These are phyloP conservation scores for Halcyon leucocephala DNA, from an alignment of 2,797 vertebrate genomes.

Conservation along the genomic window DNA sequence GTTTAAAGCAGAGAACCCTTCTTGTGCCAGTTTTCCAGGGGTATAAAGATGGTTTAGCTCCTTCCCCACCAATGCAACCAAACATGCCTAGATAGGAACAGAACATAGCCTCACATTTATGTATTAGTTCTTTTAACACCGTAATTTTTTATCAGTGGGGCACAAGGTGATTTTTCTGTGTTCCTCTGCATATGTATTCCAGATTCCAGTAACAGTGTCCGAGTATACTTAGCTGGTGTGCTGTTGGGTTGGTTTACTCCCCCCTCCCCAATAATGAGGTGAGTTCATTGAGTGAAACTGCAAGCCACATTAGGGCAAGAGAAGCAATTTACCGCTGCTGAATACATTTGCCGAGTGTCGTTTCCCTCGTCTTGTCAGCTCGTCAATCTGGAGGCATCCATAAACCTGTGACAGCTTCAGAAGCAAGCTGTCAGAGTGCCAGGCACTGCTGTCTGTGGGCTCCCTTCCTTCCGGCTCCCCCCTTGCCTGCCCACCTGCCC, in stretches of 20 bases:
- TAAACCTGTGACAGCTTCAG: slow-evolving; percentile 19
- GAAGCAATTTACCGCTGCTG: slow-evolving; percentile 25
- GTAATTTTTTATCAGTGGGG: background rate
- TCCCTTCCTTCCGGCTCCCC: background rate
- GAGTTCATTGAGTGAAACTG: background rate
- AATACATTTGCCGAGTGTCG: slow-evolving; percentile 12
- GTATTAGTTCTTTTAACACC: background rate
- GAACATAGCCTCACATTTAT: background rate
- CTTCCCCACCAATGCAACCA: background rate
- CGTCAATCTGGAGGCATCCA: slow-evolving; percentile 41
- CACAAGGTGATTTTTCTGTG: background rate
- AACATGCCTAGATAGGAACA: background rate
- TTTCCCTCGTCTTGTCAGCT: slow-evolving; percentile 30
- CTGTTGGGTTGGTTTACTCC: background rate
- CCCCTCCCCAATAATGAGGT: background rate
- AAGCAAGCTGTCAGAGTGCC: slow-evolving; percentile 22
- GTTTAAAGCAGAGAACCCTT: background rate
- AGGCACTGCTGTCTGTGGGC: background rate
- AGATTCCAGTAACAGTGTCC: background rate
- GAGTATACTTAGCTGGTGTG: background rate
- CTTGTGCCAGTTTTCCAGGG: background rate
- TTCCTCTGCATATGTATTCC: background rate
- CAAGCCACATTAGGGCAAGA: background rate
- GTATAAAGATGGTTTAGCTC: background rate
- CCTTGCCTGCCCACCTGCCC: background rate